phyloP scores from a whole-genome alignment of 2,888 invertebrate genomes.

The Odontocolon sp. region DNA sequence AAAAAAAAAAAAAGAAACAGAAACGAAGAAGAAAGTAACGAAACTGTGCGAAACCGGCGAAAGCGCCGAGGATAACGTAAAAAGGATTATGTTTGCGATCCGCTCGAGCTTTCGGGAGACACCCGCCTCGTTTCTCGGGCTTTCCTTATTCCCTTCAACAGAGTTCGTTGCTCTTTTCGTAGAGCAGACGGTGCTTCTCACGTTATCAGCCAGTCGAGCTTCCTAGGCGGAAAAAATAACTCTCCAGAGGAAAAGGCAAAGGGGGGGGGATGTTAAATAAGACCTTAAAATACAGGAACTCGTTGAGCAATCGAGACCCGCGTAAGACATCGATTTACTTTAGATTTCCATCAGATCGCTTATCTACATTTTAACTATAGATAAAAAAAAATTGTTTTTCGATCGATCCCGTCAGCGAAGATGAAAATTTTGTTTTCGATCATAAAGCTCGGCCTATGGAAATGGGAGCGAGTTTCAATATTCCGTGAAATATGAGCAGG shows the following conservation, averaged over 20 bases:
- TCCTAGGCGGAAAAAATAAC: constrained; percentile 20
- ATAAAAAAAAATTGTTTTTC: background rate
- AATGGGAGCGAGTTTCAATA: constrained; percentile 43
- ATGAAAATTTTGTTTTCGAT: constrained; percentile 7
- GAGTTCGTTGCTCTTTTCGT: constrained; percentile 53
- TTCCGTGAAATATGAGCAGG: constrained; percentile 48
- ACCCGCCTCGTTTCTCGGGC: constrained; percentile 7
- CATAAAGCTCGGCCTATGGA: background rate
- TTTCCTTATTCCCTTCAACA: constrained; percentile 11
- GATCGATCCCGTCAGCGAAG: background rate
- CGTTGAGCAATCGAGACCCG: constrained; percentile 55
- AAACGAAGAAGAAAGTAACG: constrained; percentile 12
- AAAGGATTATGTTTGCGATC: constrained; percentile 43
- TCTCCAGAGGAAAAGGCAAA: constrained; percentile 4
- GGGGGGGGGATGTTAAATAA: constrained; percentile 62
- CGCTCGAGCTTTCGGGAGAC: constrained; percentile 32
- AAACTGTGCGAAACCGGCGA: constrained; percentile 7
- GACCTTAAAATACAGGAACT: constrained; percentile 61
- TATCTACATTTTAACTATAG: too few species aligned
- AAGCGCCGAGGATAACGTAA: constrained; percentile 43
- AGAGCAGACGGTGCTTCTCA: constrained; percentile 64
- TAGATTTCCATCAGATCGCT: too few species aligned
- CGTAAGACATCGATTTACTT: too few species aligned
- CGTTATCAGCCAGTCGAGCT: constrained; percentile 62
- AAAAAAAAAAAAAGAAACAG: background rate